Conservation (phyloP, 2,797 vertebrate genomes). For the Diceros bicornis region DNA sequence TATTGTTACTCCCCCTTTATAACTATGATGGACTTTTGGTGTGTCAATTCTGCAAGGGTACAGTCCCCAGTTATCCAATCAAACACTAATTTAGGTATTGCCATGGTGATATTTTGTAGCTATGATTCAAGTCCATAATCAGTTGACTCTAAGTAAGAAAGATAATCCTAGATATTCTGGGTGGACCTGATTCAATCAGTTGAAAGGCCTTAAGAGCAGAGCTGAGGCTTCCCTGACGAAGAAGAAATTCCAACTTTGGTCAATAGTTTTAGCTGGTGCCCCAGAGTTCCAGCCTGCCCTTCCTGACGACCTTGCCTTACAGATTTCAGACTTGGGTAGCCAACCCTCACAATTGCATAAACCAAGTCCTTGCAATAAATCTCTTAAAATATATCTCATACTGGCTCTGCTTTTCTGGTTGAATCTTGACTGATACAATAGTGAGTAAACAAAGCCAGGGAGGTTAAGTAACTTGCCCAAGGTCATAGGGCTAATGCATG, state of each 20-base stretch:
- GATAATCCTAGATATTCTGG: not conserved
- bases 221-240: not conserved
- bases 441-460: slow-evolving; percentile 30
- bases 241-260: not conserved
- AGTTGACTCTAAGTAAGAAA: not conserved
- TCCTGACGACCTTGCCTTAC: not conserved
- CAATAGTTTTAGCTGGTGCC: not conserved
- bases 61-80: not conserved
- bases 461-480: slow-evolving; percentile 14
- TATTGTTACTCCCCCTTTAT: not conserved
- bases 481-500: not conserved
- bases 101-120: not conserved
- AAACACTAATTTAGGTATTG: not conserved
- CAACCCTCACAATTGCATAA: not conserved
- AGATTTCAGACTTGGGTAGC: not conserved
- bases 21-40: not conserved
- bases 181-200: not conserved
- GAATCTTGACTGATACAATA: not conserved
- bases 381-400: not conserved
- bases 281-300: not conserved
- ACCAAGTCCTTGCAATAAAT: slow-evolving; percentile 52
- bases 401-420: not conserved
- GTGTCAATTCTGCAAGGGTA: not conserved
- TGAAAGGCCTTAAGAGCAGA: not conserved
- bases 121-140: not conserved